Conservation (phyloP, 2,797 vertebrate genomes). For the Balearica regulorum region DNA sequence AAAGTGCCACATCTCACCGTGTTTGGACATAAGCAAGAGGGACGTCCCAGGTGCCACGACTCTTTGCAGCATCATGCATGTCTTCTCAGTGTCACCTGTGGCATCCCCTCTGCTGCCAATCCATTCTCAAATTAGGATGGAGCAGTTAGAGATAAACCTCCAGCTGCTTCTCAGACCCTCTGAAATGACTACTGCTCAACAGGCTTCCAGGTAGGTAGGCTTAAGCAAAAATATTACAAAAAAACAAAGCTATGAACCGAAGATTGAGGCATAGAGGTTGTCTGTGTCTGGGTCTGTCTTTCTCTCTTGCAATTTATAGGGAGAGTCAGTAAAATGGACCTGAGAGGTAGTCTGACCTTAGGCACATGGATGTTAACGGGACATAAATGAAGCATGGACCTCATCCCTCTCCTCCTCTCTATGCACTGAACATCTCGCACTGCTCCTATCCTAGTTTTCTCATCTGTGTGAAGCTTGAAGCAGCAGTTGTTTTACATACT, state of each 20-base stretch:
- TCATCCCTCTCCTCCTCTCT: not conserved
- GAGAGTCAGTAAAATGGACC: not conserved
- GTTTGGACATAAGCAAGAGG: fast-evolving
- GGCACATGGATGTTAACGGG: not conserved
- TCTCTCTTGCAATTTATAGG: not conserved
- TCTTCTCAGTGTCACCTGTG: fast-evolving
- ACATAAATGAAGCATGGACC: not conserved
- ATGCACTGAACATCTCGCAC: not conserved
- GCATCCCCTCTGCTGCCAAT: not conserved
- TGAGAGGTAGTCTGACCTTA: not conserved
- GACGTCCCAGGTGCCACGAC: not conserved
- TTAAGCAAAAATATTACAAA: not conserved
- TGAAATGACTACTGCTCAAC: not conserved
- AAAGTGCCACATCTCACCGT: not conserved
- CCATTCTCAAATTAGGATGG: not conserved
- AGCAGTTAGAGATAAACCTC: not conserved
- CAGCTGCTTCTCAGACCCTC: not conserved
- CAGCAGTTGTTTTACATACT: not conserved
- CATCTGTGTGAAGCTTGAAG: not conserved
- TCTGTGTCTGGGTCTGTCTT: not conserved
- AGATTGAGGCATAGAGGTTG: not conserved
- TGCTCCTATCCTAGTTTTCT: not conserved
- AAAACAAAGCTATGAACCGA: fast-evolving
- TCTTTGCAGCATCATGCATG: fast-evolving
- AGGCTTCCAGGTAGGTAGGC: not conserved